These are phyloP conservation scores for Erpornis zantholeuca DNA, from an alignment of 2,113 vertebrate genomes.

Conservation along the genomic window DNA sequence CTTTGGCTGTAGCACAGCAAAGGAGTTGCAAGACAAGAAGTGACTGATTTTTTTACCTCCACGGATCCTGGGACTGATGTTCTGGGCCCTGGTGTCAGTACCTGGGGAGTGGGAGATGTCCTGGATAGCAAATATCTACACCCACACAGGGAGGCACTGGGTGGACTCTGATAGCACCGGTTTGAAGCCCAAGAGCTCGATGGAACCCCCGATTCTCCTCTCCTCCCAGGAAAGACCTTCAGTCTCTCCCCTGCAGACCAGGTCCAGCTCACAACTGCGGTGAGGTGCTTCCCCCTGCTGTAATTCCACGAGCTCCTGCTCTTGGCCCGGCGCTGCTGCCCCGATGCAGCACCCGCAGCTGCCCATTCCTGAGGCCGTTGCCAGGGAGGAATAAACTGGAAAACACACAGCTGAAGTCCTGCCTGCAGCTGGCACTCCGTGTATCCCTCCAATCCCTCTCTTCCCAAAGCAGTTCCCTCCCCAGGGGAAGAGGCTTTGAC, in stretches of 20 bases:
- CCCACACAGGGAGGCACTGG: conserved; percentile 80
- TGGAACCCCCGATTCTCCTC: neutral
- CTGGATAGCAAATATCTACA: conserved; percentile 86
- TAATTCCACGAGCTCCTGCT: conserved; percentile 5
- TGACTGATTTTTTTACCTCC: neutral
- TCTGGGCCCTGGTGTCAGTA: conserved; percentile 84
- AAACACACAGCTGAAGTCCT: neutral
- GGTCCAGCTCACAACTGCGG: neutral
- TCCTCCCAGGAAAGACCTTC: neutral
- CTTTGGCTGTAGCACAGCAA: neutral
- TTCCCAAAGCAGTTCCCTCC: neutral
- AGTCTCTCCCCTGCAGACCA: neutral
- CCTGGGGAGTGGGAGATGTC: conserved; percentile 87
- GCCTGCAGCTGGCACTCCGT: neutral
- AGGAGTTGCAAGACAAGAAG: neutral
- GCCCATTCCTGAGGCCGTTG: neutral
- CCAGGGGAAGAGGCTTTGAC: neutral
- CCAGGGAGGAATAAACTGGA: neutral
- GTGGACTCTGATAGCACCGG: neutral
- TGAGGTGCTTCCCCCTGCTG: conserved; percentile 34
- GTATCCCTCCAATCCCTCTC: neutral
- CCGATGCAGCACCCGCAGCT: neutral
- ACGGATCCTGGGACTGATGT: conserved; percentile 84
- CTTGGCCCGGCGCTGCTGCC: neutral
- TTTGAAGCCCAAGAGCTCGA: neutral